Conservation (phyloP, 92 coral and sea anemone genomes). For the Muricea muricata region DNA sequence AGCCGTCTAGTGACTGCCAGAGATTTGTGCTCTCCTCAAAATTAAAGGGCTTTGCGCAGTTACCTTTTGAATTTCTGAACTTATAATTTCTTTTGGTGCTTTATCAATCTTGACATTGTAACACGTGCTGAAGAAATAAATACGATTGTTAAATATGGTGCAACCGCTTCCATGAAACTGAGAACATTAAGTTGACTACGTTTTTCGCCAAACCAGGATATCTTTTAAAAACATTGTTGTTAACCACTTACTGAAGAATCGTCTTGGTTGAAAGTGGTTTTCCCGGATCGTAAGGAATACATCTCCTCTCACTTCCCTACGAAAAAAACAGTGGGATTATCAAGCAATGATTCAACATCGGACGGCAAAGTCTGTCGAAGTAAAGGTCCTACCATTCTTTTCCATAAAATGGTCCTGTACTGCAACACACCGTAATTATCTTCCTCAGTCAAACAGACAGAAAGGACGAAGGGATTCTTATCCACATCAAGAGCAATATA, state of each 20-base stretch:
- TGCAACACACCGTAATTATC: slow-evolving; percentile 96
- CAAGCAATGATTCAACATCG: too few relatives aligned
- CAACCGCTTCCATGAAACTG: too few relatives aligned
- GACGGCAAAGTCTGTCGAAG: too few relatives aligned
- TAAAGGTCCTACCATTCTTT: slow-evolving; percentile 75
- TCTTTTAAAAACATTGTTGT: too few relatives aligned
- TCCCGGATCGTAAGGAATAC: slow-evolving; percentile 88
- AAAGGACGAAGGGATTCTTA: slow-evolving; percentile 82
- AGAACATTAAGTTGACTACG: too few relatives aligned
- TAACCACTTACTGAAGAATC: slow-evolving; percentile 79
- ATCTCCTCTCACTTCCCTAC: slow-evolving; percentile 94
- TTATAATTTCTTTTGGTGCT: slow-evolving; percentile 78
- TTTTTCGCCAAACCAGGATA: too few relatives aligned
- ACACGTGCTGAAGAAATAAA: slow-evolving; percentile 61
- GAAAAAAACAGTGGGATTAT: neutral
- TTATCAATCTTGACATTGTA: slow-evolving; percentile 83
- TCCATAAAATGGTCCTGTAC: slow-evolving; percentile 92
- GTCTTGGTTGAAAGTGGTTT: slow-evolving; percentile 90
- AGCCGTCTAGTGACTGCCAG: too few relatives aligned
- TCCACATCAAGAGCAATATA: slow-evolving; percentile 87
- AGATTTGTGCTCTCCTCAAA: too few relatives aligned
- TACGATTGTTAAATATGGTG: too few relatives aligned
- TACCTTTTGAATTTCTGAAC: slow-evolving; percentile 95
- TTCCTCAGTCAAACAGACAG: slow-evolving; percentile 93
- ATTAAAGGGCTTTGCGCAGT: too few relatives aligned